Percentiles rank a stretch among this genome's conserved stretches.
Conservation (phyloP, 1,140 invertebrate genomes). For the Steinernema khuongi region DNA sequence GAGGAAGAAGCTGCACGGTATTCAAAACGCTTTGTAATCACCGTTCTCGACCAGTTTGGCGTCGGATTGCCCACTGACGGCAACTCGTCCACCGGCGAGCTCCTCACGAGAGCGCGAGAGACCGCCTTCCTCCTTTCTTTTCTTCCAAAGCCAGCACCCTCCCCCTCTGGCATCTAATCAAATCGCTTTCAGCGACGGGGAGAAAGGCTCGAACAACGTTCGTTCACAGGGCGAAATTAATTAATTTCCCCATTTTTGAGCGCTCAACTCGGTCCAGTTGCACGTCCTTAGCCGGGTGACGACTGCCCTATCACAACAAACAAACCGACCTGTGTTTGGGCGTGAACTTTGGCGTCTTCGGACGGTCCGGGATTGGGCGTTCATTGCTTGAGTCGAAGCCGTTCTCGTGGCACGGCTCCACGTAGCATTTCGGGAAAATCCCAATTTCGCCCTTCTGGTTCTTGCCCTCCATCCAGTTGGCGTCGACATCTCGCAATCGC, state of each 20-base stretch:
- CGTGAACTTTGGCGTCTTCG: slow-evolving; percentile 32
- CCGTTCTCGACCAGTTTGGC: no score
- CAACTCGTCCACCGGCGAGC: neutral
- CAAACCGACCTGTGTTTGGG: neutral
- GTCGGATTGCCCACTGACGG: no score
- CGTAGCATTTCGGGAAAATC: slow-evolving; percentile 39
- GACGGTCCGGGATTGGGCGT: slow-evolving; percentile 27
- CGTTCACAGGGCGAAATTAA: slow-evolving; percentile 19
- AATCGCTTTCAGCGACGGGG: neutral
- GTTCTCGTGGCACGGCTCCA: slow-evolving; percentile 21
- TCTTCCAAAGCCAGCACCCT: neutral
- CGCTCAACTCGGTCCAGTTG: no score
- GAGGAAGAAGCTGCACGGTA: no score
- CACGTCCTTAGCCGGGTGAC: no score
- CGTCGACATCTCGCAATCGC: slow-evolving; percentile 25
- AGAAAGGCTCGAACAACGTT: neutral
- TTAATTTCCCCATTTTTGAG: neutral
- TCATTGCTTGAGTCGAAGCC: neutral
- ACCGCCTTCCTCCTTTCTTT: neutral
- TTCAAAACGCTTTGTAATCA: no score
- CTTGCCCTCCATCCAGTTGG: slow-evolving; percentile 36
- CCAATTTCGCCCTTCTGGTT: slow-evolving; percentile 38
- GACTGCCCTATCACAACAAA: neutral
- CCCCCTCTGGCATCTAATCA: neutral
- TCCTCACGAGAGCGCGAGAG: no score